These are phyloP conservation scores for Acrossocheilus wenchowensis DNA, from an alignment of 2,797 vertebrate species.

Conservation along the genomic window DNA sequence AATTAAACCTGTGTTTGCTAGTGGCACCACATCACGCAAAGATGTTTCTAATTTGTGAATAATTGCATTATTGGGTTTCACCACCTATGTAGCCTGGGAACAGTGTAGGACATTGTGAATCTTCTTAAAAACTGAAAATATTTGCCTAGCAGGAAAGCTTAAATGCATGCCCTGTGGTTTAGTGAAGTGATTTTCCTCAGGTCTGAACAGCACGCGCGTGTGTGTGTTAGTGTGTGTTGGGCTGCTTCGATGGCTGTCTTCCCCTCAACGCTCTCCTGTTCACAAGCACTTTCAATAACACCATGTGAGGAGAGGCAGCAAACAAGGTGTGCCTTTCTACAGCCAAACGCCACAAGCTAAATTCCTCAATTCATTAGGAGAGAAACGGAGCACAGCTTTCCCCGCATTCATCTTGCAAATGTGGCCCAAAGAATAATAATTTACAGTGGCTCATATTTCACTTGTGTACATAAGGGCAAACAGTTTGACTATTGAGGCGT, in stretches of 20 bases:
- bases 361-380: slow-evolving; percentile 86
- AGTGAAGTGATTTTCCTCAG: slow-evolving; percentile 53
- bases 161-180: slow-evolving; percentile 46
- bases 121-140: slow-evolving; percentile 56
- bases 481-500: slow-evolving; percentile 79
- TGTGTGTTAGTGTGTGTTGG: slow-evolving; percentile 18
- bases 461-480: slow-evolving; percentile 82
- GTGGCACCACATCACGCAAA: slow-evolving; percentile 12
- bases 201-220: slow-evolving; percentile 9
- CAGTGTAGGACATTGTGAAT: slow-evolving; percentile 48
- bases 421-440: slow-evolving; percentile 84
- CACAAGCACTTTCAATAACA: slow-evolving; percentile 58
- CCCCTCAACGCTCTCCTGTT: slow-evolving; percentile 58
- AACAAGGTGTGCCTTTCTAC: slow-evolving; percentile 71
- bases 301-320: slow-evolving; percentile 52
- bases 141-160: slow-evolving; percentile 48
- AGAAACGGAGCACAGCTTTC: slow-evolving; percentile 80
- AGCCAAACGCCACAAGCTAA: slow-evolving; percentile 77
- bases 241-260: slow-evolving; percentile 30
- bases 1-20: slow-evolving; percentile 31
- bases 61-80: slow-evolving; percentile 49
- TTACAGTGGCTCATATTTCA: slow-evolving; percentile 85
- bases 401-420: slow-evolving; percentile 83
- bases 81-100: slow-evolving; percentile 14
- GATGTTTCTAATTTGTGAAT: slow-evolving; percentile 42